Base-by-base conservation (phyloP, 2,797 vertebrate genomes). In the Crypturellus tataupa region DNA sequence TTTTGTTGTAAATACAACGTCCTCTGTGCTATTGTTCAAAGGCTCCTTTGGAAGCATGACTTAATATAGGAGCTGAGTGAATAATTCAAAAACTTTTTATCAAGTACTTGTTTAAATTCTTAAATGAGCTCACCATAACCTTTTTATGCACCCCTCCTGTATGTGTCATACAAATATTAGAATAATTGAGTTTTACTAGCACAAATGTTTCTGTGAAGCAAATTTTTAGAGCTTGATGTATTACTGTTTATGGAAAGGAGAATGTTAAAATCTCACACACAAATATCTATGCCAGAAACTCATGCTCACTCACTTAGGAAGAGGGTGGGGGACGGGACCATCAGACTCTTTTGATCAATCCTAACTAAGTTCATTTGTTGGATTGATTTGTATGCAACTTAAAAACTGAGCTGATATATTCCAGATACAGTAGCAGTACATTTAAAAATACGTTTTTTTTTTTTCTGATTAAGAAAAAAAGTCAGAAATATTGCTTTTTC, bases 151-250 rank as follows among this genome's bases (percentile, higher is more conserved):
- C 78, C 83, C 87, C 68, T 94, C 80, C 94, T 93, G 79, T 79
- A 47, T 91, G 87, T 95, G 95, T 96, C 93, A 93, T 88, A 94
- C 95, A 96, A 85, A 86, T 84, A 96, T 80, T 94, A 95, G 80
- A 97, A 91, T 95, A 96, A 94, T 96, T 77, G 95, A 85, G 67
- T 86, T 96, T 94, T 94, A 91, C 95, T 94, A 72, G 91, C 6
- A 31, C 93, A 91, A 94, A 88, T 91, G 91, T 97, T 94, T 95
- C 89, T 93, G 91, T 81, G 85, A 94, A 77, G 79, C 64, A 80
- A 88, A 96, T 93, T 96, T 96, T 94, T 93, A 82, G 91, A 92
- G 92, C 95, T 94, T 97, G 94, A 96, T 96, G 80, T 90, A 95
- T 94, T 94, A 87, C 53, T 96, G 89, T 96, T 96, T 96, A 96